Evolutionary conservation across 2,113 vertebrate genomes (phyloP).

Genomic region (Mastomys natalensis): DNA sequence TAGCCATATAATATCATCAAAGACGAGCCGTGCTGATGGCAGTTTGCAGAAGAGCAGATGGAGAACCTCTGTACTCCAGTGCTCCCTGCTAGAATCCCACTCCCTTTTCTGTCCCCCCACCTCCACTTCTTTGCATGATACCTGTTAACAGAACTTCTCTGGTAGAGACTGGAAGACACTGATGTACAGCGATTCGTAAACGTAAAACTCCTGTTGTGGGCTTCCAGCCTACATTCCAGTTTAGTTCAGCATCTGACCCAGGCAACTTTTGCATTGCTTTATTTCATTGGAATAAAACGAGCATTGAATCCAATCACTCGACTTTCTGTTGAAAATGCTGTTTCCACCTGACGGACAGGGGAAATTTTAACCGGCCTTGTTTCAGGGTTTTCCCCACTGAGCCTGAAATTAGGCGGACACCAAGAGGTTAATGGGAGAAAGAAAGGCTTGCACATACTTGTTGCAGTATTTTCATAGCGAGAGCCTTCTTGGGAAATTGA

Average conservation of each 20-base stretch:
- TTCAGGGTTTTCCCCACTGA: background rate
- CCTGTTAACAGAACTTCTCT: slow-evolving; percentile 22
- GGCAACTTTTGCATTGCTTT: background rate
- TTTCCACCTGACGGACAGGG: background rate
- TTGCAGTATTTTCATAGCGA: background rate
- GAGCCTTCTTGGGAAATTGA: background rate
- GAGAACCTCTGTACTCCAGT: background rate
- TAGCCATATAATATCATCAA: slow-evolving; percentile 58
- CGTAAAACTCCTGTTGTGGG: background rate
- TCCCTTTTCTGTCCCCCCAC: background rate
- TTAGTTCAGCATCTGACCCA: background rate
- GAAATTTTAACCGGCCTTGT: background rate
- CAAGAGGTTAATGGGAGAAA: background rate
- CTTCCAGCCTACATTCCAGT: background rate
- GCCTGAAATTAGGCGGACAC: background rate
- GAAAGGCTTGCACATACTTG: background rate
- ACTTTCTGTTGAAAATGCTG: background rate
- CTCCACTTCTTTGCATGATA: background rate
- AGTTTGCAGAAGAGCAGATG: background rate
- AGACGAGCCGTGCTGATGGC: slow-evolving; percentile 63
- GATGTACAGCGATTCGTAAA: background rate
- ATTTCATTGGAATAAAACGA: slow-evolving; percentile 64
- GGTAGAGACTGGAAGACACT: slow-evolving; percentile 28
- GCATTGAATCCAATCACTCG: background rate
- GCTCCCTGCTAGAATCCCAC: background rate